phyloP scores from a whole-genome alignment of 1,140 invertebrate species.

The Aphaenogaster ashmeadi region DNA sequence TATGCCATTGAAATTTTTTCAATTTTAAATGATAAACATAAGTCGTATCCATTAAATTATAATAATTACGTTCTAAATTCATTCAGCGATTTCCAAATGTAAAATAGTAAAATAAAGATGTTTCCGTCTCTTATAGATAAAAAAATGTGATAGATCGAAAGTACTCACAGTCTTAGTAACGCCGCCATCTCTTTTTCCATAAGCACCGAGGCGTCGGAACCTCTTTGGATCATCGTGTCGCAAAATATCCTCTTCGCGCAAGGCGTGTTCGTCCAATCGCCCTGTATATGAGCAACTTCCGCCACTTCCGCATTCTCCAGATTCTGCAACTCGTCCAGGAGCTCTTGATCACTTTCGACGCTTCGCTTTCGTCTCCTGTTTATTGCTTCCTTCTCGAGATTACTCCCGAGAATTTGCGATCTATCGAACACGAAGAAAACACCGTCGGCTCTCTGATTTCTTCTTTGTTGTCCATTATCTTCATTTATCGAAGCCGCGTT shows the following conservation, averaged over 20 bases:
- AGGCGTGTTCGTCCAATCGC: constrained; percentile 91
- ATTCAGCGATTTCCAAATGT: background rate
- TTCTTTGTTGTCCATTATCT: background rate
- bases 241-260: constrained; percentile 93
- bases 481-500: background rate
- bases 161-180: constrained; percentile 91
- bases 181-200: constrained; percentile 94
- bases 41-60: background rate
- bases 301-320: constrained; percentile 86
- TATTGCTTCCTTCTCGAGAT: background rate
- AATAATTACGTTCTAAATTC: background rate
- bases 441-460: background rate
- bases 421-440: background rate
- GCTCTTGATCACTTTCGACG: constrained; percentile 79
- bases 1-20: background rate
- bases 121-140: background rate
- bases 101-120: background rate
- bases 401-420: background rate
- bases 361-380: constrained; percentile 81
- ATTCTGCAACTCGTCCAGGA: constrained; percentile 87
- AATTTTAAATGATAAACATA: constrained; percentile 11
- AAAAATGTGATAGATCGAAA: background rate
- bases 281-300: constrained; percentile 82
- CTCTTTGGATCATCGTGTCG: constrained; percentile 90
- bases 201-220: constrained; percentile 89